phyloP scores from a whole-genome alignment of 64 coral and sea anemone genomes.

The Pocillopora verrucosa region DNA sequence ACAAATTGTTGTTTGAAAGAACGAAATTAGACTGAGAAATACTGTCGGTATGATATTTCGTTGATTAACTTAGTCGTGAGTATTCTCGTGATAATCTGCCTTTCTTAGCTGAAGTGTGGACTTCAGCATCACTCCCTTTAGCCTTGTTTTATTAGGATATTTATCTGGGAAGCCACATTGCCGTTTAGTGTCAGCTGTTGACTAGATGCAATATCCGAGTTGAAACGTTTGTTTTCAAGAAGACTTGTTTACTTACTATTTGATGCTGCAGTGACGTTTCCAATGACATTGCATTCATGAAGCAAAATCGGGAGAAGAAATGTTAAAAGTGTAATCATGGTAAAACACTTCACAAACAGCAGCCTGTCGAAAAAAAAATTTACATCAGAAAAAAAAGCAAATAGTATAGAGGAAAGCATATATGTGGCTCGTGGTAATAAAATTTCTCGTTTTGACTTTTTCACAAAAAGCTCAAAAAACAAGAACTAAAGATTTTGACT shows the following conservation, averaged over 20 bases:
- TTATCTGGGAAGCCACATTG: neutral
- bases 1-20: neutral
- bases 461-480: too few species aligned
- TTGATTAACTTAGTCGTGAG: too few species aligned
- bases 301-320: slow-evolving; percentile 5
- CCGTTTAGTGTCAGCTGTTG: neutral
- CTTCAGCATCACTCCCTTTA: too few species aligned
- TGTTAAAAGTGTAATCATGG: neutral
- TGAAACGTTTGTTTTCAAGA: too few species aligned
- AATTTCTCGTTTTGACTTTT: too few species aligned
- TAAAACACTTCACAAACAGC: neutral
- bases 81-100: too few species aligned
- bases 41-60: neutral
- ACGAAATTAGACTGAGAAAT: neutral
- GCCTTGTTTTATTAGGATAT: too few species aligned
- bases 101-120: too few species aligned
- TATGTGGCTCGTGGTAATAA: too few species aligned
- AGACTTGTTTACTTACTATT: neutral
- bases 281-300: neutral
- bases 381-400: too few species aligned
- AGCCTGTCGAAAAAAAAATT: neutral
- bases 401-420: too few species aligned
- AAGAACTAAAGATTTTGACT: too few species aligned
- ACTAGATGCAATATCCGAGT: neutral
- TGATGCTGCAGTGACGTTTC: neutral